Evolutionary conservation across 2,888 invertebrate species (phyloP), one percentile per base, ranked within the genome.

Genomic region (Drosophila mettleri): DNA sequence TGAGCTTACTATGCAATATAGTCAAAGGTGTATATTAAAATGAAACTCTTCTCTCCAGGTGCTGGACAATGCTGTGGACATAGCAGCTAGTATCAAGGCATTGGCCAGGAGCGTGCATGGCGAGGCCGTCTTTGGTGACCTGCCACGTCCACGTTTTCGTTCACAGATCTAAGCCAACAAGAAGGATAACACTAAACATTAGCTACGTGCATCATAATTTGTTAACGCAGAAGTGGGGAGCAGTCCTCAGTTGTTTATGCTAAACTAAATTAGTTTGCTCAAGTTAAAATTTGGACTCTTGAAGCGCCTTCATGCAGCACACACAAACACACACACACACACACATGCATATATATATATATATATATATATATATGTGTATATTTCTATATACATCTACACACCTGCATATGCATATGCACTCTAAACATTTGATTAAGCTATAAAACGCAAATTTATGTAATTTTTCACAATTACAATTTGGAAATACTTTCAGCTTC

Each of bases 1-100:
- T 92, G 64, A 86, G 85, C n/a, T n/a, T n/a, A n/a, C n/a, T n/a
- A n/a, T 78, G 8, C 8, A 2, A 9, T 14, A 7, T 8, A 33
- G 10, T 8, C 4, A 10, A 22, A 4, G 5, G 12, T 6, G 31
- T 12, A 33, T 18, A 18, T 20, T 1, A 20, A 4, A 31, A 14
- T 4, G 29, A 2, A 46, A 16, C 3, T 7, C 6, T 29, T 29
- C 22, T 20, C 1, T 29, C n/a, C 2, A 74, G 93, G 93, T 89
- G 34, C 69, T 91, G 91, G 94, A 94, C 88, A 95, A 95, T 86
- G 94, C 95, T 31, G 94, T 95, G 70, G 96, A 97, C 91, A 98
- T 98, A 90, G 97, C 97, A 74, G 97, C 97, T 43, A 97, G 96
- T 91, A 98, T 98, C 91, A 96, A 97, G 92, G 97, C 97, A n/a